Evolutionary conservation across 2,797 vertebrate species (phyloP), one percentile per base, ranked within the genome.

Genomic region (Synanceia verrucosa): DNA sequence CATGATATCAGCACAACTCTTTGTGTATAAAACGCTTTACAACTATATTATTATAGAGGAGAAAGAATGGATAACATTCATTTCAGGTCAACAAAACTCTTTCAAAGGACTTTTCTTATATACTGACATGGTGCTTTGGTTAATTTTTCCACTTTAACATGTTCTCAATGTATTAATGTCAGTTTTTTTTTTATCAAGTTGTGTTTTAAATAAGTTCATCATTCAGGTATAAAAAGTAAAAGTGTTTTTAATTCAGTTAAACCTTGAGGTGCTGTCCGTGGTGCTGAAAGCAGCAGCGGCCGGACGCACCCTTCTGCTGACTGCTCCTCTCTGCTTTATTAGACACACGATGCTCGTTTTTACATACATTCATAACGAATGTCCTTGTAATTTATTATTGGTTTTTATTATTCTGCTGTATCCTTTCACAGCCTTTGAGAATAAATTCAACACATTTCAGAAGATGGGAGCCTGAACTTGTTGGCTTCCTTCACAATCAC

Each of bases 241-340:
- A 34, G 14, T 13, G 16, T 31, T 9, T 50, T 34, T 26, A 33
- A 64, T 2, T 14, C 0, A 1, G 12, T 12, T 12, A 2, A 44
- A 74, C 70, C 21, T 65, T 57, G 14, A 31, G 6, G 47, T 21
- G 57, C 79, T 92, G 73, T 90, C 89, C 77, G 6, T 69, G 85
- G 89, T 90, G 28, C 85, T 93, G 89, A 84, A 86, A 55, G 18
- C 50, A 29, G 4, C 19, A 2, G 33, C 9, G 61, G 84, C 29
- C 10, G 58, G 84, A 29, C 81, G 50, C 81, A 33, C 81, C 76
- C 74, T 55, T 28, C 28, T 56, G 16, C 26, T 48, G 5, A 5
- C 24, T 16, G 16, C 28, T 44, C 2, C 6, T 50, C 31, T 57
- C 37, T 3, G 0, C 8, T 61, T 52, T 26, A 13, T 56, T 29